phyloP scores from a whole-genome alignment of 2,113 vertebrate genomes.

The Gnathonemus longibarbis region DNA sequence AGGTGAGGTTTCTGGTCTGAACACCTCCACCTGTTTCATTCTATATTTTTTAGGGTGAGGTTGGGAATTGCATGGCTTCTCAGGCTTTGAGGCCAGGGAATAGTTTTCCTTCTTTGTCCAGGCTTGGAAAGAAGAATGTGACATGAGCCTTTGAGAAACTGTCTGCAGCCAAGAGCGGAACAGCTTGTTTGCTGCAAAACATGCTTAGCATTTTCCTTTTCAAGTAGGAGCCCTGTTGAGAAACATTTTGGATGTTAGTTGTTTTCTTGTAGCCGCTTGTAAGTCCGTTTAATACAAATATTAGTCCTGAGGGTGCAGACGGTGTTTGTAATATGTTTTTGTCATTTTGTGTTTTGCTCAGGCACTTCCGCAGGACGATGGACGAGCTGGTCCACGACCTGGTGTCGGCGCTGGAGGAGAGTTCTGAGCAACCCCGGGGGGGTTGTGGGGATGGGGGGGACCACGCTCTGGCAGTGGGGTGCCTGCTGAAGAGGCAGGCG shows the following conservation, averaged over 20 bases:
- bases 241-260: not conserved
- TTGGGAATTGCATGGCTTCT: not conserved
- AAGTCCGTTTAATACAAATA: not conserved
- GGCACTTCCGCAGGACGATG: constrained; percentile 96
- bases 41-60: not conserved
- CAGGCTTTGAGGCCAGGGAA: not conserved
- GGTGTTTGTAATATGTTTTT: not conserved
- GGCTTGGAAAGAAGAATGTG: not conserved
- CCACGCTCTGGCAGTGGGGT: constrained; percentile 75
- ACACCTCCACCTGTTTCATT: not conserved
- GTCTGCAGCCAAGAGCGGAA: not conserved
- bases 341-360: constrained; percentile 32
- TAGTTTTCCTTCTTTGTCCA: not conserved
- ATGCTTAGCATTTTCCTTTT: not conserved
- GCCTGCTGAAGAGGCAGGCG: constrained; percentile 86
- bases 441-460: constrained; percentile 86
- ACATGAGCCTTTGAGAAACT: not conserved
- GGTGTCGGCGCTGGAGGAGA: constrained; percentile 95
- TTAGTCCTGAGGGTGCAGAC: not conserved
- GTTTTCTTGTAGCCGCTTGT: not conserved
- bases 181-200: not conserved
- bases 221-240: not conserved
- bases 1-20: not conserved
- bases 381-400: constrained; percentile 97
- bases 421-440: constrained; percentile 92